Evolutionary conservation across 1,140 invertebrate species (phyloP).

Genomic region (Zeugodacus cucurbitae): DNA sequence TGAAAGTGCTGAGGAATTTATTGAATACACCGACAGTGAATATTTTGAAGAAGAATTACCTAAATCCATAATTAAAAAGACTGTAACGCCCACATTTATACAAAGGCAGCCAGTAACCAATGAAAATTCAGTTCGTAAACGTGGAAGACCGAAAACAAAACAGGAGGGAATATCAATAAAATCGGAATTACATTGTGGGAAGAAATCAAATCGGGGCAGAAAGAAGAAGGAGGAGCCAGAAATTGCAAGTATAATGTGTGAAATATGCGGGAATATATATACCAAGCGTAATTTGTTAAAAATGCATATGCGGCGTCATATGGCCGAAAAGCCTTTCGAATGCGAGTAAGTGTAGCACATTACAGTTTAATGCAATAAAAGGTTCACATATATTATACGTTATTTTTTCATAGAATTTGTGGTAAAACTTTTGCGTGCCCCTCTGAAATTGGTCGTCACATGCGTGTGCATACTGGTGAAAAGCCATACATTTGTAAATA

Average conservation of each 20-base stretch:
- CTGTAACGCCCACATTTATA: not conserved
- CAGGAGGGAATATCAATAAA: conserved; percentile 46
- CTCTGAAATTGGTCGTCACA: conserved; percentile 59
- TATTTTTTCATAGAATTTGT: conserved; percentile 53
- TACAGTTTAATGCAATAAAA: too few relatives aligned
- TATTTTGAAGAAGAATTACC: conserved; percentile 14
- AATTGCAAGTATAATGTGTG: conserved; percentile 58
- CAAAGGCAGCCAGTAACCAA: not conserved
- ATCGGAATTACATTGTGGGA: conserved; percentile 27
- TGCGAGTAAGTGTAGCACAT: conserved; percentile 53
- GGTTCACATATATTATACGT: not conserved
- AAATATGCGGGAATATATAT: conserved; percentile 63
- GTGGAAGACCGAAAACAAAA: not conserved
- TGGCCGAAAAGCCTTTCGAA: conserved; percentile 60
- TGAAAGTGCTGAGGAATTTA: conserved; percentile 44
- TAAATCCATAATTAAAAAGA: not conserved
- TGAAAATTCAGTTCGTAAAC: not conserved
- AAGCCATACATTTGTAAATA: conserved; percentile 77
- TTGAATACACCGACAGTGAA: conserved; percentile 46
- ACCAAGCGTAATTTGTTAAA: conserved; percentile 58
- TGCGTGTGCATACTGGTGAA: conserved; percentile 61
- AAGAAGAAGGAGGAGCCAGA: conserved; percentile 50
- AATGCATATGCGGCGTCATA: conserved; percentile 62
- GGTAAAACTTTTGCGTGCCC: conserved; percentile 59
- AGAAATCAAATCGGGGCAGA: conserved; percentile 36